A percentile compares a stretch with the other conserved stretches of the same genome.
phyloP scores from a whole-genome alignment of 2,888 invertebrate genomes.

The Nemurella pictetii region DNA sequence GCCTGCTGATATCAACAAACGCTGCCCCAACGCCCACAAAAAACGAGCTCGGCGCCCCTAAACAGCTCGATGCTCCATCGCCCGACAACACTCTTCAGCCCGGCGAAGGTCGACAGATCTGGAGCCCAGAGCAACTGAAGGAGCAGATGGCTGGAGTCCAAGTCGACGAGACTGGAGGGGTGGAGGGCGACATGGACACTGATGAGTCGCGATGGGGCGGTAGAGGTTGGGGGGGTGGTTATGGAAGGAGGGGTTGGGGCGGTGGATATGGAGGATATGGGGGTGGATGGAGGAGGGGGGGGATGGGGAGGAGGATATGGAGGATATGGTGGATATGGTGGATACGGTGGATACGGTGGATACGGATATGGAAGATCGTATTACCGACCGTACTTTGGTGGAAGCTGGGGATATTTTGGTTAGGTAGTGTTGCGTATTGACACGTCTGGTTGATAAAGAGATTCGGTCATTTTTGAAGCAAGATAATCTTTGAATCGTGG shows the following conservation, averaged over 20 bases:
- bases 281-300: background rate
- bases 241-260: background rate
- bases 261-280: background rate
- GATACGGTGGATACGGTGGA: background rate
- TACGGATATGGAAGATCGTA: background rate
- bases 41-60: background rate
- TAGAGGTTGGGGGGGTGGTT: background rate
- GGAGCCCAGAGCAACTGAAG: background rate
- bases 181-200: slow-evolving; percentile 14
- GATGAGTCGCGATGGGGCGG: slow-evolving; percentile 9
- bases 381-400: background rate
- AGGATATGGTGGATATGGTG: background rate
- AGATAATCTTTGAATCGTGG: background rate
- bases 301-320: slow-evolving; percentile 1
- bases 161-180: background rate
- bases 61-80: background rate
- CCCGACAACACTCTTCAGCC: background rate
- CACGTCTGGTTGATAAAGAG: background rate
- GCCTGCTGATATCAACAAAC: background rate
- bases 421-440: background rate
- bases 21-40: background rate
- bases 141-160: slow-evolving; percentile 8
- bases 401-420: background rate
- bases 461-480: background rate
- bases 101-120: background rate